Base-by-base conservation (phyloP, 92 coral and sea anemone genomes). In the Actinernus sp. region DNA sequence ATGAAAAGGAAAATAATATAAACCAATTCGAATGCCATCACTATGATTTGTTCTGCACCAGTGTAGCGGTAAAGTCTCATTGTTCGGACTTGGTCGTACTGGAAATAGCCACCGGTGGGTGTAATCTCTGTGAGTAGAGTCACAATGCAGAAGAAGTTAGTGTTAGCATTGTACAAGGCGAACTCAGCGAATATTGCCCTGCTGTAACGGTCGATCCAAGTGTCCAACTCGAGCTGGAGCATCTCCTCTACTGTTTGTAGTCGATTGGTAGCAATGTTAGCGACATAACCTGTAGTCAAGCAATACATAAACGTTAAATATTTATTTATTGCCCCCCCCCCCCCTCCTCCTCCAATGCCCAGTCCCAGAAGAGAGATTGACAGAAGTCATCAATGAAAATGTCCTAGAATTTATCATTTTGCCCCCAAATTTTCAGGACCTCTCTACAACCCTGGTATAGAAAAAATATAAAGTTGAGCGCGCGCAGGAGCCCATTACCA, bases 261-360 rank as follows among this genome's bases (percentile, higher is more conserved):
- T 27, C 93, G 66, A 19, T 46, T 49, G 37, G 81, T 68, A 37
- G 76, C 91, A 22, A 92, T 40, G 69, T 92, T 81, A 4, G 81
- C 90, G 14, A 92, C 84, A 60, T 88, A 92, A 20, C 97, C 97
- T 92, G 73, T 16, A n/a, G n/a, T n/a, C n/a, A n/a, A n/a, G n/a
- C n/a, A n/a, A n/a, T n/a, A n/a, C n/a, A n/a, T n/a, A n/a, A n/a
- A n/a, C n/a, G n/a, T n/a, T n/a, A n/a, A n/a, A n/a, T n/a, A n/a
- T n/a, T n/a, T n/a, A n/a, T n/a, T n/a, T n/a, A n/a, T n/a, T n/a
- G n/a, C n/a, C n/a, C n/a, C n/a, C n/a, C n/a, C n/a, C n/a, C n/a
- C n/a, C n/a, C n/a, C n/a, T n/a, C n/a, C n/a, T n/a, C n/a, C n/a
- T n/a, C n/a, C n/a, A n/a, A n/a, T n/a, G n/a, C n/a, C n/a, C n/a